Evolutionary conservation across 2,888 invertebrate genomes (phyloP), one percentile per base, ranked within the genome.

Genomic region (Drosophila gaucha): DNA sequence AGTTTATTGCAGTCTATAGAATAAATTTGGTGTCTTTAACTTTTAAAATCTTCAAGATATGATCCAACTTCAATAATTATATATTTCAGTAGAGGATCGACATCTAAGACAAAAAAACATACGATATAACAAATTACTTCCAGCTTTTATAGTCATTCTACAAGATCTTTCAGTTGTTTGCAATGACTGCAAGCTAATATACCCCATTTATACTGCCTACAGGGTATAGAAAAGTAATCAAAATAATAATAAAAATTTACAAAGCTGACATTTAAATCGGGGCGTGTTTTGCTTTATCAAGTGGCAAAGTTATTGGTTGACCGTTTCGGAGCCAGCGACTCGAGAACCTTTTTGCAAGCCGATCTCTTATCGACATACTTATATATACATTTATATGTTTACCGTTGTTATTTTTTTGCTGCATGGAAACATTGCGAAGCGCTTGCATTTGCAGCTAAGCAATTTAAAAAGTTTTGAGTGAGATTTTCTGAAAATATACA

Each of bases 251-350:
- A 63, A 63, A 54, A 31, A 50, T 44, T 6, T 26, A 49, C 57
- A 60, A 57, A 54, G 65, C 71, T 62, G 76, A 57, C 71, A 68
- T 58, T 72, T 49, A 55, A 16, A 57, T 57, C 55, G 38, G 33
- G 63, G 63, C 68, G 63, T 67, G 63, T 28, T 26, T 24, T 47
- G 70, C 47, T n/a, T 74, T 73, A 62, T 67, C 74, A 69, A 59
- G 51, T 65, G 70, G 51, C 58, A 35, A 54, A 43, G 24, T 55
- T 50, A 69, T 70, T 50, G 26, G 20, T 47, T 20, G 52, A 6
- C 16, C 39, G n/a, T 35, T 26, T 31, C 30, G 28, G 12, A 9
- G 10, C 2, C n/a, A 26, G 24, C 12, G 6, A 14, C 35, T 20
- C 31, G 18, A 60, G 35, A 33, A 20, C n/a, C 59, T 10, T 24